Evolutionary conservation across 1,140 invertebrate species (phyloP).

Genomic region (Drosophila parabipectinata): DNA sequence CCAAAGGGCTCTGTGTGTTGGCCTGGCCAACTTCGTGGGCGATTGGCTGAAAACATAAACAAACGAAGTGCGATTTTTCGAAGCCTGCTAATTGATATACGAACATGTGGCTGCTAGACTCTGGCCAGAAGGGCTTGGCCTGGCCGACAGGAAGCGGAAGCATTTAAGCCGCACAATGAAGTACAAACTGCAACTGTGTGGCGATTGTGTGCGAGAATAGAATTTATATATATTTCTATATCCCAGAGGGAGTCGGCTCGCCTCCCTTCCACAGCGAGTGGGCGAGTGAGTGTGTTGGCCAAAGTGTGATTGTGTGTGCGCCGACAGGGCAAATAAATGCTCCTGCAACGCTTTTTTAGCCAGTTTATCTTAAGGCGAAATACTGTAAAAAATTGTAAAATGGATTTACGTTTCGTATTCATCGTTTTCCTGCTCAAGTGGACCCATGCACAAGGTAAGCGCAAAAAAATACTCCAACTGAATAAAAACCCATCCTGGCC

Average conservation of each 20-base stretch:
- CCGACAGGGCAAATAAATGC: slow-evolving; percentile 73
- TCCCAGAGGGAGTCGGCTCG: slow-evolving; percentile 19
- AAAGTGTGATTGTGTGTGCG: slow-evolving; percentile 31
- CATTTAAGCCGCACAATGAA: slow-evolving; percentile 20
- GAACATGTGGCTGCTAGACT: slow-evolving; percentile 32
- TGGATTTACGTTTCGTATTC: slow-evolving; percentile 83
- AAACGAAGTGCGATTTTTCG: slow-evolving; percentile 31
- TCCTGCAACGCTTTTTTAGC: slow-evolving; percentile 77
- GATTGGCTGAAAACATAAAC: slow-evolving; percentile 50
- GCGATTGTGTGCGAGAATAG: slow-evolving; percentile 41
- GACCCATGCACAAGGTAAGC: slow-evolving; percentile 83
- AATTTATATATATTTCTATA: slow-evolving; percentile 29
- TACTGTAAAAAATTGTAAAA: slow-evolving; percentile 79
- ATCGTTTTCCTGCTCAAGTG: slow-evolving; percentile 83
- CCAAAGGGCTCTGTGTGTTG: not conserved
- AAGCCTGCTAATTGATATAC: slow-evolving; percentile 13
- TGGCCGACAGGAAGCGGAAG: slow-evolving; percentile 24
- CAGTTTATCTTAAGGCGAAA: slow-evolving; percentile 79
- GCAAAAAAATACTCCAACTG: slow-evolving; percentile 30
- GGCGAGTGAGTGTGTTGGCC: slow-evolving; percentile 19
- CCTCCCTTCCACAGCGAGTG: not conserved
- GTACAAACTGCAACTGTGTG: slow-evolving; percentile 20
- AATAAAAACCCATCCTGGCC: slow-evolving; percentile 25
- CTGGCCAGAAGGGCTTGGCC: slow-evolving; percentile 28
- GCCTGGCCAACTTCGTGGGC: slow-evolving; percentile 38